phyloP scores from a whole-genome alignment of 2,113 vertebrate genomes.

The Serinus canaria region DNA sequence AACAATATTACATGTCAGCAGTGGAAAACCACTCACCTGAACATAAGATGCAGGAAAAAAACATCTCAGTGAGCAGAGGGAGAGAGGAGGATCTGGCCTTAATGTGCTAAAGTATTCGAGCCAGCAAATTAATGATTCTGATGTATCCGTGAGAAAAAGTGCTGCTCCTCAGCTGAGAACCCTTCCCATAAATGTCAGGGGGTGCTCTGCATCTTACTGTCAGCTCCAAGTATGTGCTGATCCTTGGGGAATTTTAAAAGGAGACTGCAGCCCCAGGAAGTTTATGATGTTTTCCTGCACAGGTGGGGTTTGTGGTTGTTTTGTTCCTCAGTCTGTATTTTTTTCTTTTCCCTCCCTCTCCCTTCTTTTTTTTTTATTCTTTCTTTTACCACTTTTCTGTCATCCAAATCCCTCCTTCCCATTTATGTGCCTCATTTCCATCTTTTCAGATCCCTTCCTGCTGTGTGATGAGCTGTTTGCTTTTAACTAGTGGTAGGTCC shows the following conservation, averaged over 20 bases:
- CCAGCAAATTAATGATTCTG: neutral
- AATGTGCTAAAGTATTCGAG: neutral
- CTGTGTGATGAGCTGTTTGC: neutral
- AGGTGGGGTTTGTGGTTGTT: neutral
- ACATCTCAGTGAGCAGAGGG: neutral
- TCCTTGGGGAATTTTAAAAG: neutral
- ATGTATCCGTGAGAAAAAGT: neutral
- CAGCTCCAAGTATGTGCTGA: neutral
- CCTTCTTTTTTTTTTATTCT: neutral
- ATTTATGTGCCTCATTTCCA: slow-evolving; percentile 8
- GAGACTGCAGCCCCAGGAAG: neutral
- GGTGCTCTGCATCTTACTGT: neutral
- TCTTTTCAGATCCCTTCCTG: slow-evolving; percentile 16
- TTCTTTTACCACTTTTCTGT: neutral
- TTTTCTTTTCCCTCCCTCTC: neutral
- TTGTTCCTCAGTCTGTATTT: neutral
- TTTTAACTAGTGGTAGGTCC: neutral
- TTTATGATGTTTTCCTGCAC: neutral
- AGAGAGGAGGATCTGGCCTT: neutral
- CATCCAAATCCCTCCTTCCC: neutral
- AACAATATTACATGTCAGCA: neutral
- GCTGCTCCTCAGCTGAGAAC: neutral
- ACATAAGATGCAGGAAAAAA: neutral
- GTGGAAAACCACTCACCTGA: neutral
- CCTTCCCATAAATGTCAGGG: neutral